These are phyloP conservation scores for Plusia festucae DNA, from an alignment of 2,888 invertebrate species.

Conservation along the genomic window DNA sequence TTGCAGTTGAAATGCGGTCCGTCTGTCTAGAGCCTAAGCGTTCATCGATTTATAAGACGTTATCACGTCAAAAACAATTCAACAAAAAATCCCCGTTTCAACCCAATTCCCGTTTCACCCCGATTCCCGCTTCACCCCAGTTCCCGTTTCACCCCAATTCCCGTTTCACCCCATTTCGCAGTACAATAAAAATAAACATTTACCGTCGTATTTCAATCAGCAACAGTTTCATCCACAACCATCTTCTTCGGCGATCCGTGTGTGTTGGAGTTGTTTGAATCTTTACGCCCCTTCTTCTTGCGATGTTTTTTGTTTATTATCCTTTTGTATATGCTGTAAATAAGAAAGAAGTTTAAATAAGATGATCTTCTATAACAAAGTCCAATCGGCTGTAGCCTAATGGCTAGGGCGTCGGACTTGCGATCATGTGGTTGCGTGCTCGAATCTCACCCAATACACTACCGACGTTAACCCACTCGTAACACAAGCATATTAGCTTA, in stretches of 20 bases:
- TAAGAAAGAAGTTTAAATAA: slow-evolving; percentile 6
- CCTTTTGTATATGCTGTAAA: slow-evolving; percentile 59
- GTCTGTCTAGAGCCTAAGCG: too few relatives aligned
- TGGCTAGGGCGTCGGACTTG: too few relatives aligned
- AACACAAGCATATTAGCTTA: too few relatives aligned
- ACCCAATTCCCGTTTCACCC: not conserved
- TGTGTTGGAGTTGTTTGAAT: not conserved
- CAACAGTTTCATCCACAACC: not conserved
- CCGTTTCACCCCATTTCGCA: not conserved
- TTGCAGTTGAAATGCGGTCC: too few relatives aligned
- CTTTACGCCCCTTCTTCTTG: slow-evolving; percentile 7
- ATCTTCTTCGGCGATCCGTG: not conserved
- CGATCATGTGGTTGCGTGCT: too few relatives aligned
- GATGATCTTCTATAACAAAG: too few relatives aligned
- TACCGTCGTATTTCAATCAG: not conserved
- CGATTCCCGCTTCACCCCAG: not conserved
- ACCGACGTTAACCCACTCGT: too few relatives aligned
- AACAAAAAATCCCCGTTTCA: too few relatives aligned
- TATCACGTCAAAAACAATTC: too few relatives aligned
- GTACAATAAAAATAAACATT: not conserved
- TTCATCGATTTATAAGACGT: too few relatives aligned
- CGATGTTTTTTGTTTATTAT: slow-evolving; percentile 15
- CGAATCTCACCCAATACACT: too few relatives aligned
- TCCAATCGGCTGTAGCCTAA: too few relatives aligned
- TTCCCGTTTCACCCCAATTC: not conserved